Percentiles rank a stretch among this genome's conserved stretches.
These are phyloP conservation scores for Eupithecia inturbata DNA, from an alignment of 2,888 invertebrate species.

Conservation along the genomic window DNA sequence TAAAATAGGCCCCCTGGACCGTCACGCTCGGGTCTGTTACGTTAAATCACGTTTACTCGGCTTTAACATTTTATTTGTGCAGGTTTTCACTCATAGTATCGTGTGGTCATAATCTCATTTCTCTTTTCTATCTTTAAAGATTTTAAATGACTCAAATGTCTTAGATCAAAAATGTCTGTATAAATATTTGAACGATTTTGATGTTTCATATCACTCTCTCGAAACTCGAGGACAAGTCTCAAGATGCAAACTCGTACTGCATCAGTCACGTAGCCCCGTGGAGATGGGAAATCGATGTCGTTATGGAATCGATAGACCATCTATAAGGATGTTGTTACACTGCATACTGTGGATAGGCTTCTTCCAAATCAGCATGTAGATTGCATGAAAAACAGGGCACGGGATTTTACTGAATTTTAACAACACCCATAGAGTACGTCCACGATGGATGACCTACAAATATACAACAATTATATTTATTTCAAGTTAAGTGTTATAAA, in stretches of 20 bases:
- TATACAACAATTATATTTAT: too few relatives aligned
- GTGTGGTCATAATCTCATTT: neutral
- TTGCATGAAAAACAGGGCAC: too few relatives aligned
- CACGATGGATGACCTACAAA: too few relatives aligned
- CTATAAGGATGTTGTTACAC: slow-evolving; percentile 41
- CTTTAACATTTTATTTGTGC: neutral
- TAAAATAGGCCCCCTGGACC: too few relatives aligned
- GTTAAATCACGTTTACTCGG: neutral
- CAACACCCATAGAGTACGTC: too few relatives aligned
- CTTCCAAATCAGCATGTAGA: too few relatives aligned
- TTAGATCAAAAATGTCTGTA: neutral
- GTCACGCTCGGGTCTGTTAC: too few relatives aligned
- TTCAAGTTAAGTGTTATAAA: too few relatives aligned
- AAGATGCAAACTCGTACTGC: slow-evolving; percentile 61
- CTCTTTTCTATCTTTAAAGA: neutral
- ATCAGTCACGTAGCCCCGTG: slow-evolving; percentile 63
- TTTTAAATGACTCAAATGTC: neutral
- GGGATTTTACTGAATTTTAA: too few relatives aligned
- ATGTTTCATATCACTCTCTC: neutral
- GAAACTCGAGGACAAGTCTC: slow-evolving; percentile 46
- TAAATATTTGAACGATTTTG: neutral
- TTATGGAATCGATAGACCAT: slow-evolving; percentile 84
- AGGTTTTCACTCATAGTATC: neutral
- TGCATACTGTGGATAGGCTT: neutral
- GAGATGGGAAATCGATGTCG: slow-evolving; percentile 74